These are phyloP conservation scores for Phoebastria nigripes DNA, from an alignment of 2,797 vertebrate species.

Conservation along the genomic window DNA sequence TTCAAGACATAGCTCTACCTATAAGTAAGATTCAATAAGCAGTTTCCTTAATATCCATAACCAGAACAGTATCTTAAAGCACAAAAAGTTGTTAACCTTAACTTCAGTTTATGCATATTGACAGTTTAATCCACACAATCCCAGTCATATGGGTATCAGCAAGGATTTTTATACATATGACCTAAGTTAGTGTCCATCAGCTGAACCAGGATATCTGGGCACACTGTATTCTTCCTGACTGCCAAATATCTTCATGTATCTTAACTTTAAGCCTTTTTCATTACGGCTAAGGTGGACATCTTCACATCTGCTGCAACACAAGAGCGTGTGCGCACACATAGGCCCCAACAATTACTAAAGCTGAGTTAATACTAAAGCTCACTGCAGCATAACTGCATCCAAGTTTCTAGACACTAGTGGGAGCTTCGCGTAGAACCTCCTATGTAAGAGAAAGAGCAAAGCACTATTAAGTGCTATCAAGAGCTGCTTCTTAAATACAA, in stretches of 20 bases:
- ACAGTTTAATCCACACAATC: not conserved
- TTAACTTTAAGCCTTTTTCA: not conserved
- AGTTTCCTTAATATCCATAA: not conserved
- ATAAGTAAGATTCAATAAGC: not conserved
- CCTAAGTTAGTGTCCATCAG: accelerated
- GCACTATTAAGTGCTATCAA: accelerated
- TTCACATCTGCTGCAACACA: not conserved
- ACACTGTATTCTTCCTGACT: not conserved
- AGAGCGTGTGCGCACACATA: accelerated
- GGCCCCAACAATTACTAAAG: not conserved
- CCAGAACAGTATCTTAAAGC: not conserved
- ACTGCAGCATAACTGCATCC: not conserved
- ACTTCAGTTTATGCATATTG: not conserved
- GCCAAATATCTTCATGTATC: not conserved
- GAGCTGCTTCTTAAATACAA: not conserved
- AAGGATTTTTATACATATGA: not conserved
- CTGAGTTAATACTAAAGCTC: not conserved
- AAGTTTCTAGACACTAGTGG: not conserved
- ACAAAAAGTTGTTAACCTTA: not conserved
- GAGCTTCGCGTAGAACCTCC: not conserved
- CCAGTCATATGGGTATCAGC: not conserved
- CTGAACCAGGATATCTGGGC: not conserved
- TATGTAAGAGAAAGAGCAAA: not conserved
- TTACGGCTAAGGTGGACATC: not conserved
- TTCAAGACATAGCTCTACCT: not conserved